phyloP scores from a whole-genome alignment of 2,888 invertebrate genomes.

The Xestia sexstrigata region DNA sequence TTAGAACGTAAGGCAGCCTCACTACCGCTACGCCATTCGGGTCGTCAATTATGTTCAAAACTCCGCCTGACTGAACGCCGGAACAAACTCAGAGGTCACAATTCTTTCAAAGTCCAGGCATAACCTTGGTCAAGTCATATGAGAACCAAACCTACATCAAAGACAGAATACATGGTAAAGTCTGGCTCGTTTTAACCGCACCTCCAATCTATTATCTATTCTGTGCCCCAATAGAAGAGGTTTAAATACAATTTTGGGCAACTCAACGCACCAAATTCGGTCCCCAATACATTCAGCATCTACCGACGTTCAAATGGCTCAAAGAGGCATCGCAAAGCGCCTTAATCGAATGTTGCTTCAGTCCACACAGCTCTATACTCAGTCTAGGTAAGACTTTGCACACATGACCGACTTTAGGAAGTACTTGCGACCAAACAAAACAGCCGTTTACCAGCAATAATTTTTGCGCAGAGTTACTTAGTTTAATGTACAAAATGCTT shows the following conservation, averaged over 20 bases:
- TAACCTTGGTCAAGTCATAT: neutral
- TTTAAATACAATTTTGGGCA: neutral
- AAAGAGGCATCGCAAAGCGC: conserved; percentile 16
- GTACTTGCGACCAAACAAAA: no score
- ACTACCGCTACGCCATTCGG: no score
- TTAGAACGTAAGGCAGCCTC: no score
- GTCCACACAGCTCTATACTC: conserved; percentile 7
- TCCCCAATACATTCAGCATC: neutral
- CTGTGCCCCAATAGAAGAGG: neutral
- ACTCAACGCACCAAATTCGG: neutral
- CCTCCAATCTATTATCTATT: no score
- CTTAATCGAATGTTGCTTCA: conserved; percentile 39
- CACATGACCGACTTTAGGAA: neutral
- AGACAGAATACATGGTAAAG: neutral
- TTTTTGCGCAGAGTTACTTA: no score
- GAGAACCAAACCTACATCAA: neutral
- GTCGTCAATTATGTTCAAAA: no score
- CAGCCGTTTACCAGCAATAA: no score
- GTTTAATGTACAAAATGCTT: no score
- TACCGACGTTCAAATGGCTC: conserved; percentile 9
- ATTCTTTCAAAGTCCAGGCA: neutral
- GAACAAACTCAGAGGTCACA: neutral
- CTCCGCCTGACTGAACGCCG: no score
- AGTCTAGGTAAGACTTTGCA: neutral
- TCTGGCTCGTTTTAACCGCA: neutral